Evolutionary conservation across 2,797 vertebrate genomes (phyloP).

Genomic region (Acrossocheilus wenchowensis): DNA sequence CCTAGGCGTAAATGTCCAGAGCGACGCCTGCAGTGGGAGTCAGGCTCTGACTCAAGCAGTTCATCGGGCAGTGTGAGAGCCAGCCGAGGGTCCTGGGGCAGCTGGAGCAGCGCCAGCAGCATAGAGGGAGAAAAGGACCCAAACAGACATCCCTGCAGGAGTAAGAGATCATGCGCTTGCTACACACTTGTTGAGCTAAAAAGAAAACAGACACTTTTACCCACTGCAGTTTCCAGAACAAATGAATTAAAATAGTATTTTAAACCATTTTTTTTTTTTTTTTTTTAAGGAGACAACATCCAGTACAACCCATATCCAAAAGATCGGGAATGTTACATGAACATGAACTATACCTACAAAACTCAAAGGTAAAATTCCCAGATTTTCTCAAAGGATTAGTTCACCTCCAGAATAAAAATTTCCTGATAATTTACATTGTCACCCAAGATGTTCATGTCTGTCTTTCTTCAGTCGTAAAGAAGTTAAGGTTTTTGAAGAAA

Average conservation of each 20-base stretch:
- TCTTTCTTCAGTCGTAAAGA: background rate
- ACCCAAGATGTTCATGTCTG: background rate
- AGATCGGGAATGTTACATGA: constrained; percentile 77
- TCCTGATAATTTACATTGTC: background rate
- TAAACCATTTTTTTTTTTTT: background rate
- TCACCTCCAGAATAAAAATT: background rate
- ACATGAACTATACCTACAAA: constrained; percentile 71
- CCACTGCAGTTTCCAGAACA: background rate
- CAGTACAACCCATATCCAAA: constrained; percentile 71
- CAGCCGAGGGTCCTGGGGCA: constrained; percentile 96
- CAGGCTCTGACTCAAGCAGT: constrained; percentile 94
- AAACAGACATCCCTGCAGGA: constrained; percentile 74
- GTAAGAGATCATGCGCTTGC: constrained; percentile 69
- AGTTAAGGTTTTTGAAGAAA: background rate
- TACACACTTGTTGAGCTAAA: background rate
- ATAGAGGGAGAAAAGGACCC: constrained; percentile 91
- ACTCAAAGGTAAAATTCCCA: constrained; percentile 69
- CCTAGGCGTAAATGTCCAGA: constrained; percentile 83
- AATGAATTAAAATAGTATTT: background rate
- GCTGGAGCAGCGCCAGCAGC: constrained; percentile 97
- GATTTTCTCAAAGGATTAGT: background rate
- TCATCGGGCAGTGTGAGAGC: constrained; percentile 91
- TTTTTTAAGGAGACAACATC: constrained; percentile 74
- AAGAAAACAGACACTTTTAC: background rate
- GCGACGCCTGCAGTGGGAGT: constrained; percentile 86